Percentiles rank a stretch among this genome's conserved stretches.
phyloP scores from a whole-genome alignment of 2,797 vertebrate species.

The Rousettus madagascariensis region DNA sequence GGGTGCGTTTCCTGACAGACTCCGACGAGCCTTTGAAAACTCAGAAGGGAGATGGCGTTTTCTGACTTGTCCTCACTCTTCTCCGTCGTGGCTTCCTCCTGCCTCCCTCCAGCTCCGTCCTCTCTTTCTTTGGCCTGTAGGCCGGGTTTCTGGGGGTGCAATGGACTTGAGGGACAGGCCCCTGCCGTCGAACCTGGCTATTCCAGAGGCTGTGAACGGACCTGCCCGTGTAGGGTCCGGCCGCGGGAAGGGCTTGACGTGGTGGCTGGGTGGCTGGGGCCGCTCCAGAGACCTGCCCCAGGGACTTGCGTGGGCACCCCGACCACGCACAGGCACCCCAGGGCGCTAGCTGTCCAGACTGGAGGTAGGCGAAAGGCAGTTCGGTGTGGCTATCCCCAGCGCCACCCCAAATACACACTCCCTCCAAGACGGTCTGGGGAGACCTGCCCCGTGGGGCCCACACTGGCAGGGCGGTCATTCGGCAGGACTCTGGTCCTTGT shows the following conservation, averaged over 20 bases:
- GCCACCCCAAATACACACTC: rapidly evolving
- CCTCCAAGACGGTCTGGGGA: background rate
- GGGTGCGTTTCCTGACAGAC: background rate
- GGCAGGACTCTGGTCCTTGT: rapidly evolving
- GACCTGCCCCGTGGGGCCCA: background rate
- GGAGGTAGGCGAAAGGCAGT: too few relatives aligned
- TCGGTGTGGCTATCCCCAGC: rapidly evolving
- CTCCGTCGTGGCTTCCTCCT: rapidly evolving
- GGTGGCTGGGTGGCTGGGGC: rapidly evolving
- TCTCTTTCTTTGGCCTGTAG: background rate
- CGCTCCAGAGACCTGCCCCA: rapidly evolving
- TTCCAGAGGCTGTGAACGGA: background rate
- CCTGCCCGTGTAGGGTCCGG: background rate
- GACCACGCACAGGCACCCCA: rapidly evolving
- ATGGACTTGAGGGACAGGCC: rapidly evolving
- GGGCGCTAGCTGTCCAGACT: background rate
- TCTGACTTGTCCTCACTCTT: background rate
- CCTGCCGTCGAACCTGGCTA: rapidly evolving
- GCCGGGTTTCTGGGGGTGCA: background rate
- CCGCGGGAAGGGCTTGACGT: too few relatives aligned
- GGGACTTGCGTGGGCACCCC: too few relatives aligned
- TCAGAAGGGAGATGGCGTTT: background rate
- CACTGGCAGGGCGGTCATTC: rapidly evolving
- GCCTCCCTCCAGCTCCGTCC: rapidly evolving
- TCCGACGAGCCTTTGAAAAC: background rate